Evolutionary conservation across 2,797 vertebrate genomes (phyloP), one percentile per base, ranked within the genome.

Genomic region (Sebastes miniatus): DNA sequence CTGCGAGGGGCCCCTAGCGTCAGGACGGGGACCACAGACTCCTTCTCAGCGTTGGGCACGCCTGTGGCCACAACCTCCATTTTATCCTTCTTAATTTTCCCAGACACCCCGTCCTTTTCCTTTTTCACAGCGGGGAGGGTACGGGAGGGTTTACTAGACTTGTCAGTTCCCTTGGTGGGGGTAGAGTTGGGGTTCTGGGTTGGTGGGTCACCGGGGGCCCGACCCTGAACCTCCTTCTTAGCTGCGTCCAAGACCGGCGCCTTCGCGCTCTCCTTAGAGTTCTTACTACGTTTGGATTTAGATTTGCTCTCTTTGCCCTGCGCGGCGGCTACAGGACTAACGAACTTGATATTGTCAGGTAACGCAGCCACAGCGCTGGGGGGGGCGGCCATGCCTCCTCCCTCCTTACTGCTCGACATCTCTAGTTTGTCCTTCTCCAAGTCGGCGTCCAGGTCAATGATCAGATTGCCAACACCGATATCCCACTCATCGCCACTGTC

Each of bases 401-500:
- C 97, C 66, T 99, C 98, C 91, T 99, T 99, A 85, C 97, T 97
- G 95, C 97, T 96, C 63, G 97, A 98, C 98, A 99, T 99, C 94
- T 99, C 98, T 90, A 99, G 92, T 93, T 99, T 99, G 96, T 99
- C 98, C 94, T 99, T 99, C 93, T 99, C 98, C 95, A 99, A 94
- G 95, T 99, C 98, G 82, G 98, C 98, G 92, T 99, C 98, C 94
- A 99, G 96, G 95, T 99, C 98, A 92, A 99, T 99, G 91, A 99
- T 99, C 94, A 99, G 96, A 96, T 99, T 99, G 89, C 98, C 98
- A 91, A 99, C 98, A 79, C 98, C 98, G 89, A 99, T 99, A 95
- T 99, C 98, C 98, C 98, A 99, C 95, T 99, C 98, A 97, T 99
- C 98, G 89, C 98, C 98, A 71, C 98, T 99, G 96, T 99, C 98